These are phyloP conservation scores for Cettia cetti DNA, from an alignment of 2,113 vertebrate species.

Conservation along the genomic window DNA sequence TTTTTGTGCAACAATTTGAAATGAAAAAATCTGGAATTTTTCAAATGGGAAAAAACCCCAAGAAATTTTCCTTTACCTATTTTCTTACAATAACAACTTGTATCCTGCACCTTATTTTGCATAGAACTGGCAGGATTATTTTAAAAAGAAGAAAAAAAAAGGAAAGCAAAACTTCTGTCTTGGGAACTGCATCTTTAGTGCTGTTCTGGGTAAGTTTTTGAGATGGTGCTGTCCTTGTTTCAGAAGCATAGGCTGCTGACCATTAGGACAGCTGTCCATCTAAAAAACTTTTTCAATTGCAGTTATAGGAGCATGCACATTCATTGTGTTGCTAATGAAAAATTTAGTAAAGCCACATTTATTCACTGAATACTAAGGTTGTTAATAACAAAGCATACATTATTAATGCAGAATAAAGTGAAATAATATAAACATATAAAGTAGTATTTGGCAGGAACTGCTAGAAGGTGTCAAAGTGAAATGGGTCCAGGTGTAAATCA, in stretches of 20 bases:
- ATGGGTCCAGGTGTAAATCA: neutral
- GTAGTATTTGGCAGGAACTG: neutral
- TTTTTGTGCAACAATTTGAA: neutral
- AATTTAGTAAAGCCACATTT: neutral
- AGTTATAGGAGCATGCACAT: neutral
- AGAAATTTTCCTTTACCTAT: neutral
- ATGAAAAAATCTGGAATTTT: neutral
- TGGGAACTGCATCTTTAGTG: neutral
- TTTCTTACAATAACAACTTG: neutral
- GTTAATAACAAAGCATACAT: neutral
- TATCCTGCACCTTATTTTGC: neutral
- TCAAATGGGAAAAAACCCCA: neutral
- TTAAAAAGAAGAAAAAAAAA: neutral
- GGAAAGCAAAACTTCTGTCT: neutral
- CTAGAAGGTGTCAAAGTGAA: neutral
- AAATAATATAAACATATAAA: neutral
- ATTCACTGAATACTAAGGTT: neutral
- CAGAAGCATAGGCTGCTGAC: neutral
- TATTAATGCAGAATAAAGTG: neutral
- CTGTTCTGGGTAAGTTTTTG: neutral
- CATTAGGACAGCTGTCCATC: neutral
- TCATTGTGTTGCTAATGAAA: neutral
- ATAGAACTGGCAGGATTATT: neutral
- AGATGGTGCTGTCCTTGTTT: neutral
- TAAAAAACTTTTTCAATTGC: neutral